Base-by-base conservation (phyloP, 2,797 vertebrate genomes). In the Zonotrichia albicollis region DNA sequence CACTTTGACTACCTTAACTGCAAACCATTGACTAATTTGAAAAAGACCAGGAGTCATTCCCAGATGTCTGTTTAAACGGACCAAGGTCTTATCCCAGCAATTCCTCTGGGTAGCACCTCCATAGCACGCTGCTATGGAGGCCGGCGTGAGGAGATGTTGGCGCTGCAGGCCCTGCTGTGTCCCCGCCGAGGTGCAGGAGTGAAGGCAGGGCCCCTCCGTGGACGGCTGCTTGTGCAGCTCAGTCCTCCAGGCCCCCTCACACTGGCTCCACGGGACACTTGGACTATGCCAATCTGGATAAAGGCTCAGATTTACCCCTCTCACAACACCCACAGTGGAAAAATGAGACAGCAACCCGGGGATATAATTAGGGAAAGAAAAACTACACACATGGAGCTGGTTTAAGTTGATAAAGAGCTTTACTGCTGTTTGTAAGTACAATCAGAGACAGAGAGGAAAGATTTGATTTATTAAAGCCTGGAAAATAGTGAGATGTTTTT, bases 211-310 rank as follows among this genome's bases (percentile, higher is more conserved):
- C 10, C 9, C 5, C 0, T 57, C 26, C 2, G 0, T 22, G 11
- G 11, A 36, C 0, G 0, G 32, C 13, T n/a, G 17, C 20, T 38
- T 66, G 20, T 14, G 9, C 32, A 84, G 15, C 5, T 60, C 5
- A 0, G 9, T 22, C 42, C 48, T 11, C 26, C 2, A 1, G n/a
- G 5, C 8, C 50, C 38, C 22, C 7, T 34, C 60, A 32, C n/a
- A 4, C 1, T 22, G 27, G 19, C 43, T 17, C n/a, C 25, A 51
- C 0, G 0, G 10, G 10, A 46, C 25, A 6, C 3, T 18, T 9
- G 3, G 16, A 42, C 10, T 30, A 13, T 9, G 19, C 5, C 4
- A 4, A 0, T 16, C 9, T 18, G 34, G 80, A 65, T 11, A 55
- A 70, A n/a, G 17, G 23, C 18, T 61, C 42, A 60, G 38, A 53